Evolutionary conservation across 2,888 invertebrate species (phyloP), one percentile per base, ranked within the genome.

Genomic region (Leptinotarsa haldemani): DNA sequence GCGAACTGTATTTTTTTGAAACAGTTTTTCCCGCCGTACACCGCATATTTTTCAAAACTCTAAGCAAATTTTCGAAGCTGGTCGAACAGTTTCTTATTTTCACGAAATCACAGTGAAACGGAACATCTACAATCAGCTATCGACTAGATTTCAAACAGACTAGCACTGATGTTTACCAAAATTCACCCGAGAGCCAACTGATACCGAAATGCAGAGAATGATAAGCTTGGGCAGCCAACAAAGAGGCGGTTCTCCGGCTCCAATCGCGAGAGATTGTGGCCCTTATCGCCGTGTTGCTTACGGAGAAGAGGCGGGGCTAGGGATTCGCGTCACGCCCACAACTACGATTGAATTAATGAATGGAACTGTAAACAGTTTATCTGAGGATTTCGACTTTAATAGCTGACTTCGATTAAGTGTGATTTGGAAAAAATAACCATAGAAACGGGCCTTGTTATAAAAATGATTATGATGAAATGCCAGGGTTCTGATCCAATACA

Each of bases 261-360:
- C 61, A 18, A 13, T 16, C 67, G n/a, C 70, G 47, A 15, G 71
- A 75, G 74, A 80, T 74, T 76, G n/a, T 77, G 15, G 52, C 16
- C 71, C 74, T 53, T 82, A 79, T 20, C 73, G 65, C 30, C 9
- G 58, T 16, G 9, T 15, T 16, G 15, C 30, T 50, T 77, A 79
- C 58, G 70, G 78, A 69, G 67, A 64, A 70, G 18, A 70, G 82
- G 81, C 64, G 81, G 80, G 56, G 76, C 71, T 16, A 56, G 30
- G 20, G 22, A n/a, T 50, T 0, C 5, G 16, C 56, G 79, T 76
- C 66, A 77, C 83, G 80, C 85, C 84, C 70, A 69, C 69, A 75
- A 77, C 71, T 80, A 78, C 81, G 84, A 83, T 83, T 80, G 85
- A 84, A 83, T 85, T 84, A 83, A 84, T 85, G 85, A 84, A 85